These are phyloP conservation scores for Alexandromys fortis DNA, from an alignment of 2,113 vertebrate genomes.

Conservation along the genomic window DNA sequence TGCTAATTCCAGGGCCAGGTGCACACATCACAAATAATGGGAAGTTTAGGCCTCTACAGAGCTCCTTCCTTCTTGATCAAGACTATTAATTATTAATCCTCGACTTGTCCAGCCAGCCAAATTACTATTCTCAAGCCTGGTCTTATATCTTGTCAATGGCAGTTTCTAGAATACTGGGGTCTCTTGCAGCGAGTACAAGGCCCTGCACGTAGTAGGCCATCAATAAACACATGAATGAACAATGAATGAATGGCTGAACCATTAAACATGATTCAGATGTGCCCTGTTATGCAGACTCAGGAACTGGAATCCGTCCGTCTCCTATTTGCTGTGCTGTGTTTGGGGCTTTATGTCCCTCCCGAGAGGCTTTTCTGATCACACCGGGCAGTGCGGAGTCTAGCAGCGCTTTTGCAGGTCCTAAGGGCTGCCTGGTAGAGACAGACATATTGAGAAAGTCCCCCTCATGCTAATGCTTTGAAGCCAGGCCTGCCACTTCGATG, in stretches of 20 bases:
- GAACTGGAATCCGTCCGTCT: background rate
- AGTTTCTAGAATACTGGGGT: background rate
- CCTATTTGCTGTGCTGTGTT: background rate
- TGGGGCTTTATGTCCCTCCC: no score
- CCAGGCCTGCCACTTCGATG: background rate
- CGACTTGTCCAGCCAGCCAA: background rate
- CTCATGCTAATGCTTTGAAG: background rate
- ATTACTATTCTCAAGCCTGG: background rate
- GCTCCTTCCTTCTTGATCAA: background rate
- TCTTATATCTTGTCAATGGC: background rate
- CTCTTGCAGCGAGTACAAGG: background rate
- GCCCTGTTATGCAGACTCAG: background rate
- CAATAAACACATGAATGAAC: background rate
- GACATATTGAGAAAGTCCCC: background rate
- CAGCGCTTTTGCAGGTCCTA: background rate
- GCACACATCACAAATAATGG: background rate
- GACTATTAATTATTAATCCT: background rate
- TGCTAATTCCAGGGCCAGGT: background rate
- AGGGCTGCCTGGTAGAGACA: background rate
- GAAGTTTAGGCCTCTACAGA: background rate
- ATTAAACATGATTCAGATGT: background rate
- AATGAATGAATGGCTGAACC: background rate
- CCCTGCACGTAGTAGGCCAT: background rate
- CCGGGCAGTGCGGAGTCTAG: fast-evolving
- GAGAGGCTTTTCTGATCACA: background rate